Evolutionary conservation across 2,888 invertebrate genomes (phyloP), one percentile per base, ranked within the genome.

Genomic region (Tetragnatha montana): DNA sequence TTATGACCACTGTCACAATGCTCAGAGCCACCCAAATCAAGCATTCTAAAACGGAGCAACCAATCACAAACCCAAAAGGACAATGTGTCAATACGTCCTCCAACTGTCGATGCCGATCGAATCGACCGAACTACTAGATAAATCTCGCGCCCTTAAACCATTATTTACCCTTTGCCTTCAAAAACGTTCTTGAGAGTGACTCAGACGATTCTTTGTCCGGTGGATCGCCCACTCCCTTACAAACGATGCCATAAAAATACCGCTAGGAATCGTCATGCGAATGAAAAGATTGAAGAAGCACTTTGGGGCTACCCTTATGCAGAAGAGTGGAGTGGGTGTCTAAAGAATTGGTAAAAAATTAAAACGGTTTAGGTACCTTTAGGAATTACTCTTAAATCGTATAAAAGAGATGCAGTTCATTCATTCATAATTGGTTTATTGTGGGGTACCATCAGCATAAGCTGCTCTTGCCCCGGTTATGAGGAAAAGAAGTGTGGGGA

Each of bases 241-340:
- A n/a, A 21, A 22, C 22, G 6, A 73, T 73, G 73, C 73, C 81
- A 50, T 82, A 82, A 82, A 82, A 82, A 82, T 73, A 82, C 73
- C 73, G 47, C 70, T 70, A 47, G 69, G 22, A 47, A 69, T 21
- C 47, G 81, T 81, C 69, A 81, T 73, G 73, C 81, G 69, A 49
- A 81, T 74, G 22, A 73, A 60, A 60, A 73, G 70, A 35, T 35
- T 7, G 71, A 81, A 49, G 49, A 71, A n/a, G 60, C 71, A 73
- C 73, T 73, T 71, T 51, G 73, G n/a, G 81, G 50, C 81, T 51
- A 71, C 17, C 50, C 19, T 47, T 74, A 71, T 60, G 49, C 35
- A 21, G 70, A 71, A 70, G 81, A 35, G 70, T 47, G 69, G 60
- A 81, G 70, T 10, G 50, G 47, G 49, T 49, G 49, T 19, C 49